These are phyloP conservation scores for Folsomia candida DNA, from an alignment of 2,888 invertebrate genomes.

Conservation along the genomic window DNA sequence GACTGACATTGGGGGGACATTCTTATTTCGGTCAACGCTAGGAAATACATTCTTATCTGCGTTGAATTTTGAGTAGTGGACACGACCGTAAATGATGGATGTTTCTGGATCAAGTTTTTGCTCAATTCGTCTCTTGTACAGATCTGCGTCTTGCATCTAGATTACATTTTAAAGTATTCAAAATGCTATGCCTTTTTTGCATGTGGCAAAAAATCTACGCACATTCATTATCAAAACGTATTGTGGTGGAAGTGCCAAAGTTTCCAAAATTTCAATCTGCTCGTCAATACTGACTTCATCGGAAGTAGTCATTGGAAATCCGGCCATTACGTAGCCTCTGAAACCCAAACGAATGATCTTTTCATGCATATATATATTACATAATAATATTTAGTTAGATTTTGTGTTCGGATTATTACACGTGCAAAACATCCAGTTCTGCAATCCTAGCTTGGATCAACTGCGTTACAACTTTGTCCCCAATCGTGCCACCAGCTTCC, in stretches of 20 bases:
- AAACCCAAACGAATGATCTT: not conserved
- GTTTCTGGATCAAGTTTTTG: conserved; percentile 43
- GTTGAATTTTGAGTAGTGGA: conserved; percentile 32
- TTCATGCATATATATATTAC: not conserved
- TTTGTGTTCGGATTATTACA: conserved; percentile 17
- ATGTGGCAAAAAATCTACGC: too few species aligned
- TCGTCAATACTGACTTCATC: conserved; percentile 50
- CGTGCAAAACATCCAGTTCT: conserved; percentile 41
- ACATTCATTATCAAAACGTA: conserved; percentile 29
- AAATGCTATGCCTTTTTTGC: too few species aligned
- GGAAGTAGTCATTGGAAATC: conserved; percentile 62
- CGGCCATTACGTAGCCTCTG: conserved; percentile 65
- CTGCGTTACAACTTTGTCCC: conserved; percentile 26
- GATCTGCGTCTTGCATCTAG: conserved; percentile 46
- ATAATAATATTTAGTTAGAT: not conserved
- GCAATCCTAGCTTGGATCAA: conserved; percentile 31
- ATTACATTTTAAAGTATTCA: too few species aligned
- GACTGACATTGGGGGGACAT: not conserved
- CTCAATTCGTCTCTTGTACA: conserved; percentile 36
- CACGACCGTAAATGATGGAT: conserved; percentile 28
- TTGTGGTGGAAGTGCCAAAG: conserved; percentile 27
- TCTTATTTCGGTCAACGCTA: not conserved
- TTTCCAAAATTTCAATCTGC: conserved; percentile 32
- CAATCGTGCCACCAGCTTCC: conserved; percentile 28
- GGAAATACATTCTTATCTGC: conserved; percentile 6